These are phyloP conservation scores for Nerophis lumbriciformis DNA, from an alignment of 2,113 vertebrate genomes.

Conservation along the genomic window DNA sequence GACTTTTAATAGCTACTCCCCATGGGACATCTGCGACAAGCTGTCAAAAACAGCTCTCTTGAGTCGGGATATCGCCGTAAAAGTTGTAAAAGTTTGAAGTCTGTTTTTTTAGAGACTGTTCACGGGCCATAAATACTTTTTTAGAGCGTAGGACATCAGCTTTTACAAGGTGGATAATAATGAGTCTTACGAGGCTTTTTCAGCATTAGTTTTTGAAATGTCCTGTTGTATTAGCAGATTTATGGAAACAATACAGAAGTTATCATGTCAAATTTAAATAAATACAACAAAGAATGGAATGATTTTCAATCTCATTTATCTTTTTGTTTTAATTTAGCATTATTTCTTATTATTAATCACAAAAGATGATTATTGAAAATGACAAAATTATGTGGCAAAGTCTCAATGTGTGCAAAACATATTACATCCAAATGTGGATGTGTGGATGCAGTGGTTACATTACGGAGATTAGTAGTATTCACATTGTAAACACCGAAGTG, in stretches of 20 bases:
- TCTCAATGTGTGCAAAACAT: no score
- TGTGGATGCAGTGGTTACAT: no score
- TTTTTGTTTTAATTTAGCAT: no score
- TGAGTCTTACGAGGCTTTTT: conserved; percentile 8
- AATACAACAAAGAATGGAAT: conserved; percentile 2
- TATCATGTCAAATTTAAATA: neutral
- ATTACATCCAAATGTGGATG: no score
- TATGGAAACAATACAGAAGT: neutral
- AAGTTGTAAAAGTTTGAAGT: conserved; percentile 29
- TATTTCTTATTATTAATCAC: no score
- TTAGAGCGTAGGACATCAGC: conserved; percentile 3
- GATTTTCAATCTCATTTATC: neutral
- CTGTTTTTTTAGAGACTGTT: conserved; percentile 18
- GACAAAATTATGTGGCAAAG: no score
- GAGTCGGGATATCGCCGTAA: conserved; percentile 34
- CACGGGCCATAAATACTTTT: conserved; percentile 25
- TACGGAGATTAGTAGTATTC: no score
- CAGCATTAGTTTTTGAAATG: conserved; percentile 27
- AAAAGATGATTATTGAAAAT: no score
- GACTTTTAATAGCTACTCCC: conserved; percentile 54
- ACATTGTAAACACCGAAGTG: no score
- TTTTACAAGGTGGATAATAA: conserved; percentile 20
- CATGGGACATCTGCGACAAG: conserved; percentile 43
- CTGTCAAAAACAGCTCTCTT: conserved; percentile 47
- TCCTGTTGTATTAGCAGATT: conserved; percentile 19